Conservation (phyloP, 2,888 invertebrate species). For the Hydroisotoma schaefferi region DNA sequence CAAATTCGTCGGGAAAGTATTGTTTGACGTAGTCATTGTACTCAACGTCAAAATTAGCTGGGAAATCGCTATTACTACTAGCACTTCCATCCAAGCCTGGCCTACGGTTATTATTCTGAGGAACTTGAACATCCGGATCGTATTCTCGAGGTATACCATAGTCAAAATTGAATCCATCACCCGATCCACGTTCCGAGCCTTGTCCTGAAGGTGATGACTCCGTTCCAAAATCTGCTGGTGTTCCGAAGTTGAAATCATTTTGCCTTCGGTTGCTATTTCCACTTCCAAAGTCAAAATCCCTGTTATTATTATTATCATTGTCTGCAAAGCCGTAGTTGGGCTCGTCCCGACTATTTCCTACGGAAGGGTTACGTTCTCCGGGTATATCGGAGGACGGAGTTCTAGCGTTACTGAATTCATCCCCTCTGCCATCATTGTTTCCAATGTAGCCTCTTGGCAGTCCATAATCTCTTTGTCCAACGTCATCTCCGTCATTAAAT, state of each 20-base stretch:
- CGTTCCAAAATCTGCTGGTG: slow-evolving; percentile 9
- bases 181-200: neutral
- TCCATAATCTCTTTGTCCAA: slow-evolving; percentile 17
- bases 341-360: slow-evolving; percentile 14
- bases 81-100: slow-evolving; percentile 13
- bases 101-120: slow-evolving; percentile 26
- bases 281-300: slow-evolving; percentile 15
- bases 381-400: neutral
- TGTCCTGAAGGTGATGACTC: neutral
- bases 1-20: slow-evolving; percentile 53
- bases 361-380: slow-evolving; percentile 11
- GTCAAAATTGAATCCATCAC: slow-evolving; percentile 30
- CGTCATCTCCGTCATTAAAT: neutral
- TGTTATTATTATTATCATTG: slow-evolving; percentile 11
- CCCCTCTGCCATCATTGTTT: slow-evolving; percentile 11
- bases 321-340: slow-evolving; percentile 6
- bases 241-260: slow-evolving; percentile 19
- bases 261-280: slow-evolving; percentile 4
- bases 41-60: slow-evolving; percentile 37
- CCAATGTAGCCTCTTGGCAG: slow-evolving; percentile 17
- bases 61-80: slow-evolving; percentile 16
- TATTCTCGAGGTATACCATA: slow-evolving; percentile 46
- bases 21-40: slow-evolving; percentile 55
- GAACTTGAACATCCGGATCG: slow-evolving; percentile 43
- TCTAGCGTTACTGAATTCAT: neutral